Conservation (phyloP, 1,140 invertebrate genomes). For the Drosophila athabasca region DNA sequence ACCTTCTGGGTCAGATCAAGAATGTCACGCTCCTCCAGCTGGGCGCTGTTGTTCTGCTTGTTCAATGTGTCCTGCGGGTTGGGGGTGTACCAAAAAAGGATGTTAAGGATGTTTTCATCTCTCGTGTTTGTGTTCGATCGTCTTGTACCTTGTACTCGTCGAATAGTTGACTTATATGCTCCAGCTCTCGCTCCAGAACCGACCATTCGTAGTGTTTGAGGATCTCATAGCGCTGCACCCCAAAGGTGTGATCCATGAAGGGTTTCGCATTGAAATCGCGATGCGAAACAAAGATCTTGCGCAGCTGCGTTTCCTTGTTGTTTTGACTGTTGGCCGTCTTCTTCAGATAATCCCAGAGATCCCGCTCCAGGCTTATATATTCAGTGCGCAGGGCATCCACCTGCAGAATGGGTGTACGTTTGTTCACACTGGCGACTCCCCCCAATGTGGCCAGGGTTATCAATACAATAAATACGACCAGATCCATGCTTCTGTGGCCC, state of each 20-base stretch:
- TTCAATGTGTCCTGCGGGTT: slow-evolving; percentile 22
- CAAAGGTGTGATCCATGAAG: slow-evolving; percentile 45
- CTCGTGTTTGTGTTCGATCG: neutral
- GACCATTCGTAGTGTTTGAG: slow-evolving; percentile 78
- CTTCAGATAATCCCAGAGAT: slow-evolving; percentile 70
- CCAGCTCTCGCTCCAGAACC: slow-evolving; percentile 66
- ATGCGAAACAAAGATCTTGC: slow-evolving; percentile 73
- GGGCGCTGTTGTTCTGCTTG: slow-evolving; percentile 31
- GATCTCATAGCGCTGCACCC: slow-evolving; percentile 58
- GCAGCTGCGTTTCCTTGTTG: slow-evolving; percentile 64
- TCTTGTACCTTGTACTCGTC: slow-evolving; percentile 63
- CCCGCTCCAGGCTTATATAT: slow-evolving; percentile 83
- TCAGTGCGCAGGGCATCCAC: slow-evolving; percentile 86
- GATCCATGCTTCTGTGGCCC: too few species aligned
- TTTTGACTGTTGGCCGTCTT: slow-evolving; percentile 60
- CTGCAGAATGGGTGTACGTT: slow-evolving; percentile 28
- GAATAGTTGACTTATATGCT: slow-evolving; percentile 65
- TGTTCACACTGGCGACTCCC: too few species aligned
- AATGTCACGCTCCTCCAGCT: slow-evolving; percentile 84
- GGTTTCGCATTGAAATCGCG: slow-evolving; percentile 52
- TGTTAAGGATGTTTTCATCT: slow-evolving; percentile 1
- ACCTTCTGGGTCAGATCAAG: slow-evolving; percentile 87
- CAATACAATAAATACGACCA: neutral
- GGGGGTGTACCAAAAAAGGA: neutral
- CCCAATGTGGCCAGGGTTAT: neutral